Base-by-base conservation (phyloP, 2,888 invertebrate species). In the Epicampocera succincta region DNA sequence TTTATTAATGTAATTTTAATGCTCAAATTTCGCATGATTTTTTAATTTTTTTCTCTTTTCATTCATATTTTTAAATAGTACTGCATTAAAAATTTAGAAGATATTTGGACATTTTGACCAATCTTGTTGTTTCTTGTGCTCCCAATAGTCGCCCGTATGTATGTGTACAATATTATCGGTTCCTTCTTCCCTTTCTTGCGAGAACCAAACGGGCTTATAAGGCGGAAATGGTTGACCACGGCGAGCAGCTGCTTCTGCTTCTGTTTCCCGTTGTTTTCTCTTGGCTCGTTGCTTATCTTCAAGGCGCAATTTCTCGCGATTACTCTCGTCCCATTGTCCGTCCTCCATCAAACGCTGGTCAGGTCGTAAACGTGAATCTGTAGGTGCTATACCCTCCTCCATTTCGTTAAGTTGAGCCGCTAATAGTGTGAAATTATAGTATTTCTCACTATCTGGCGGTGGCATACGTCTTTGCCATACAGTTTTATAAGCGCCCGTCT, bases 291-390 rank as follows among this genome's bases (percentile, higher is more conserved):
- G 99, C 91, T 99, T 99, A 91, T 99, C 99, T 91, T 99, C 99
- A 29, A 99, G 93, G 0, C 94, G 92, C 38, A 96, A 90, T 90
- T 97, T 97, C 90, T 96, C 96, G 0, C 92, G 90, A 91, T 98
- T 98, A 78, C 98, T 98, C 84, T 95, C 96, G 87, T 98, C 96
- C 96, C 98, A 98, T 71, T 93, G 92, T 3, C 98, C 98, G 83
- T 96, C 94, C 91, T 99, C 99, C 99, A 99, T 99, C 86, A 98
- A 93, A 66, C 99, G 94, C 92, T 99, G 99, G 93, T 99, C 99
- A 77, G 99, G 99, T 74, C 99, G 93, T 68, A 93, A 91, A 40
- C 99, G 94, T 68, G 96, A 95, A 93, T 99, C 99, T 0, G 99
- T 98, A 11, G 99, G 99, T 65, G 98, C 98, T 33, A 99, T 95